Evolutionary conservation across 2,797 vertebrate genomes (phyloP), one percentile per base, ranked within the genome.

Genomic region (Sebastes trivittatus): DNA sequence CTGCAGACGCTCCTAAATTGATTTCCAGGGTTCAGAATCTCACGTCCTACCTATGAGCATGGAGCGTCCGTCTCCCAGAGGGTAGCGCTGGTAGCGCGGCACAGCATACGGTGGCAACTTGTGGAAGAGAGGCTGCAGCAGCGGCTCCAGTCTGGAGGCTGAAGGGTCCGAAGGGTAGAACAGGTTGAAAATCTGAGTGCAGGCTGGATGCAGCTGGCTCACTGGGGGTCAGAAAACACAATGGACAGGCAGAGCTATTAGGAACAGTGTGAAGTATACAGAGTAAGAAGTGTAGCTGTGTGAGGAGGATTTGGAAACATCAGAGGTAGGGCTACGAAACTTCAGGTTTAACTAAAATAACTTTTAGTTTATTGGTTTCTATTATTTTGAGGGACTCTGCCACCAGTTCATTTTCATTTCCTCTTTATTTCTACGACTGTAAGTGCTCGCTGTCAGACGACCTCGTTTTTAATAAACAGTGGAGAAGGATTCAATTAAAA

Each of bases 131-230:
- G 96, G 95, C 92, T 99, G 97, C 87, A 99, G 92, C 61, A 99
- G 91, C 0, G 98, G 98, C 91, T 99, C 98, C 4, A 99, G 96
- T 81, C 98, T 94, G 56, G 97, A 99, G 59, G 98, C 98, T 0
- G 98, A 99, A 5, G 98, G 98, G 90, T 99, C 98, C 20, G 98
- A 98, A 1, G 98, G 98, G 85, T 97, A 98, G 94, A 99, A 99
- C 86, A 99, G 97, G 94, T 98, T 99, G 95, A 98, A 98, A 72
- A 99, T 96, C 85, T 99, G 98, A 84, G 96, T 96, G 94, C 98
- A 99, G 84, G 98, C 97, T 18, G 98, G 98, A 68, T 95, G 97
- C 7, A 99, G 95, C 83, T 98, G 98, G 87, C 92, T 96, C 73
- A 97, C 98, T 99, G 91, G 23, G 68, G 86, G 69, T 70, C 58